A percentile compares a stretch with the other conserved stretches of the same genome.
These are phyloP conservation scores for Brachionus plicatilis DNA, from an alignment of 1,140 invertebrate species.

Conservation along the genomic window DNA sequence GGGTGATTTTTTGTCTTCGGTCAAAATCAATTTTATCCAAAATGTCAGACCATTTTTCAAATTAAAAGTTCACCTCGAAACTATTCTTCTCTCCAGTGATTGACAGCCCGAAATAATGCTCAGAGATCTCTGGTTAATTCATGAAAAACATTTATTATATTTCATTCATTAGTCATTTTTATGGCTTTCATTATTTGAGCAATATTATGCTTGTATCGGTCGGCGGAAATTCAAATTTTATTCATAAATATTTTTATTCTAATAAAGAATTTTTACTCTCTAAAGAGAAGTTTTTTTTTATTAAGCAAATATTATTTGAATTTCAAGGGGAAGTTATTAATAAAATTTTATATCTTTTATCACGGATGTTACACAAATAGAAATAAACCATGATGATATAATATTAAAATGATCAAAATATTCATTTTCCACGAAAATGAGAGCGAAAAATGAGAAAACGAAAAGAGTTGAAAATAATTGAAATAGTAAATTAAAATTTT, in stretches of 20 bases:
- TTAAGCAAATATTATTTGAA: not conserved
- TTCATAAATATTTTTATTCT: not conserved
- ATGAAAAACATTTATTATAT: not conserved
- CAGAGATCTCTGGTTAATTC: not conserved
- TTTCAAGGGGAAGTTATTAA: constrained; percentile 28
- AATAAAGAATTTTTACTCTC: not conserved
- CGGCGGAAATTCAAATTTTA: not conserved
- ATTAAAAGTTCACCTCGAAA: not conserved
- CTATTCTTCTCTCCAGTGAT: not conserved
- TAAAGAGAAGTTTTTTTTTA: not conserved
- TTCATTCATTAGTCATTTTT: not conserved
- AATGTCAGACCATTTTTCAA: not conserved
- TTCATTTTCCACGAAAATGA: not conserved
- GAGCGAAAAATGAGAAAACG: not conserved
- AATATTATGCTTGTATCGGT: not conserved
- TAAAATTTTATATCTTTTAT: constrained; percentile 25
- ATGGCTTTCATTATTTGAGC: not conserved
- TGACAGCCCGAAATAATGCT: not conserved
- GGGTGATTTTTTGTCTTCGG: not conserved
- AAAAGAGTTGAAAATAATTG: not conserved
- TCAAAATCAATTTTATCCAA: not conserved
- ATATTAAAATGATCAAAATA: not conserved
- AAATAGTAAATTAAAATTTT: not conserved
- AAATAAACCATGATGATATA: constrained; percentile 7
- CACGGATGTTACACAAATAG: constrained; percentile 30